These are phyloP conservation scores for Morpho deidamia DNA, from an alignment of 2,888 invertebrate species.

Conservation along the genomic window DNA sequence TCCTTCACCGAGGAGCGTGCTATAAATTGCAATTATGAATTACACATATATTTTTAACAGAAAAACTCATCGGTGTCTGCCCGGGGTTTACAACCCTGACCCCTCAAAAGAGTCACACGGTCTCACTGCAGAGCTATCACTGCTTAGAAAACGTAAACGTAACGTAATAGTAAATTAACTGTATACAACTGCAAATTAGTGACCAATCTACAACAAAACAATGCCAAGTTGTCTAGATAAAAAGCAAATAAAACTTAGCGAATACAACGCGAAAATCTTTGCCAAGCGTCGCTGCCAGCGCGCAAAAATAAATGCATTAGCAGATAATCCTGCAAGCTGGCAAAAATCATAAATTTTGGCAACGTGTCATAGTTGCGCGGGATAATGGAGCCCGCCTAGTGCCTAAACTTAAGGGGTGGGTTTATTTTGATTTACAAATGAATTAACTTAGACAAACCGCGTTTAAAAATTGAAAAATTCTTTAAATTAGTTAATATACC, in stretches of 20 bases:
- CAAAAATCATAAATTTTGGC: constrained; percentile 68
- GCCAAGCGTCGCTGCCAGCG: constrained; percentile 38
- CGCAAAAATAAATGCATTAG: constrained; percentile 57
- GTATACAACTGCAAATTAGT: neutral
- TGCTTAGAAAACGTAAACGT: too few relatives aligned
- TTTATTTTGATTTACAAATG: neutral
- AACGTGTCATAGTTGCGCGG: constrained; percentile 29
- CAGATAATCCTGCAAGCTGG: constrained; percentile 54
- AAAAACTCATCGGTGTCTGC: too few relatives aligned
- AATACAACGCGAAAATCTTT: constrained; percentile 26
- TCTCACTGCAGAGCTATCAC: too few relatives aligned
- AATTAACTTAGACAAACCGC: neutral
- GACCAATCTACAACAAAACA: constrained; percentile 1
- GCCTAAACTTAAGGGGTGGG: constrained; percentile 9
- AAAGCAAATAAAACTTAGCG: constrained; percentile 19
- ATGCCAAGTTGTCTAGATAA: constrained; percentile 8
- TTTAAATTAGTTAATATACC: too few relatives aligned
- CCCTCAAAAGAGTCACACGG: too few relatives aligned
- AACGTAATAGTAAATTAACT: too few relatives aligned
- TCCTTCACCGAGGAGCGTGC: too few relatives aligned
- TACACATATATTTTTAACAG: too few relatives aligned
- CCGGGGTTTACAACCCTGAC: too few relatives aligned
- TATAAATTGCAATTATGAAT: too few relatives aligned
- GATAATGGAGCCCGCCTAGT: constrained; percentile 2
- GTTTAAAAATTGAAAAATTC: too few relatives aligned